Conservation (phyloP, 2,113 vertebrate genomes). For the Ctenodactylus gundi region DNA sequence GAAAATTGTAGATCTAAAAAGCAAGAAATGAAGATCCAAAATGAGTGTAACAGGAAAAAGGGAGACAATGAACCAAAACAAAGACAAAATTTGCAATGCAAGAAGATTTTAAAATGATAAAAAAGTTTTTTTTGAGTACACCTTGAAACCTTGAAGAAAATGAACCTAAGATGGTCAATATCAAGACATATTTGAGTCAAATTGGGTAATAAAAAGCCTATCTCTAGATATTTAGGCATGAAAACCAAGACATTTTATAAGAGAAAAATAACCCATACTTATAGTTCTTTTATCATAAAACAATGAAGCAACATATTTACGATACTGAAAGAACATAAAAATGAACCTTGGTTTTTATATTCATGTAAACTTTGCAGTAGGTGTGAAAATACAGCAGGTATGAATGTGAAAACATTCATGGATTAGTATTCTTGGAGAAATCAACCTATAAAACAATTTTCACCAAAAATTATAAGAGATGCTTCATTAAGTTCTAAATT, state of each 20-base stretch:
- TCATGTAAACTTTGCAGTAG: neutral
- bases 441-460: neutral
- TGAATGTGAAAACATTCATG: neutral
- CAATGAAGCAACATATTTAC: neutral
- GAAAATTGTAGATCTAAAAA: neutral
- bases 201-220: neutral
- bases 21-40: neutral
- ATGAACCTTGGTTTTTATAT: neutral
- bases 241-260: neutral
- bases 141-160: neutral
- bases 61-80: neutral
- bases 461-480: neutral
- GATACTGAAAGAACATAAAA: neutral
- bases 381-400: neutral
- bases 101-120: neutral
- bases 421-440: neutral
- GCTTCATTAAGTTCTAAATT: neutral
- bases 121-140: neutral
- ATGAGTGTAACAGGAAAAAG: neutral
- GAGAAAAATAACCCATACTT: constrained; percentile 18
- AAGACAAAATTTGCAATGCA: neutral
- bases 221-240: neutral
- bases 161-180: neutral
- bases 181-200: neutral
- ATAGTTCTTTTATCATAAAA: neutral